Conservation (phyloP, 2,888 invertebrate genomes). For the Ditylenchus weischeri region DNA sequence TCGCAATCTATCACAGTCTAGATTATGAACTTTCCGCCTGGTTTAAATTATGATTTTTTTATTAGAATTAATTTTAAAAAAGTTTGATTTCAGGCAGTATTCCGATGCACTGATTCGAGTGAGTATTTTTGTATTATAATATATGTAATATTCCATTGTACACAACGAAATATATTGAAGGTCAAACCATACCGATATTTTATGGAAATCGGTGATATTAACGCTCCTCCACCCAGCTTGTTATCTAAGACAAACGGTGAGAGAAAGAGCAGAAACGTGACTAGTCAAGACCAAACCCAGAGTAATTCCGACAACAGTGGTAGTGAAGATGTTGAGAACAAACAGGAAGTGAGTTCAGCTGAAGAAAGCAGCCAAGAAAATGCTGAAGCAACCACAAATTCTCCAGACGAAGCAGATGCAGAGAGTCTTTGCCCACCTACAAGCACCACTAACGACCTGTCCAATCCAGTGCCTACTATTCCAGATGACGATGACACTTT, state of each 20-base stretch:
- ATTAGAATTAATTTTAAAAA: too few relatives aligned
- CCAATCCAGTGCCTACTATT: slow-evolving; percentile 9
- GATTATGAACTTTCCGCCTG: too few relatives aligned
- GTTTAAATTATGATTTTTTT: too few relatives aligned
- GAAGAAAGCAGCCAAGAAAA: slow-evolving; percentile 8
- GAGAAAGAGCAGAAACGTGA: too few relatives aligned
- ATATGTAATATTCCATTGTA: neutral
- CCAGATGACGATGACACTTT: slow-evolving; percentile 69
- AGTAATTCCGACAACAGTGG: slow-evolving; percentile 5
- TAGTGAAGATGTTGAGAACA: slow-evolving; percentile 11
- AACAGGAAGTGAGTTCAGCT: slow-evolving; percentile 22
- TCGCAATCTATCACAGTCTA: too few relatives aligned
- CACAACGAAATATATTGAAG: slow-evolving; percentile 25
- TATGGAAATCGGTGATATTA: slow-evolving; percentile 78
- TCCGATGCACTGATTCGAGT: slow-evolving; percentile 10
- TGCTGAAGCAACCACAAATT: slow-evolving; percentile 2
- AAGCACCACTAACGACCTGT: slow-evolving; percentile 7
- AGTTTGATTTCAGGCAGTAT: neutral
- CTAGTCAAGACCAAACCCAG: too few relatives aligned
- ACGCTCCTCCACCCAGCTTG: slow-evolving; percentile 71
- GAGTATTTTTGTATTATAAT: neutral
- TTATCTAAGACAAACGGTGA: too few relatives aligned
- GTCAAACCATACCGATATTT: slow-evolving; percentile 63
- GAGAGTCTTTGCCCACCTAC: neutral
- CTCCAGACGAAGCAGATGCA: neutral